A percentile compares a stretch with the other conserved stretches of the same genome.
phyloP scores from a whole-genome alignment of 2,888 invertebrate species.

The Tipula vernalis region DNA sequence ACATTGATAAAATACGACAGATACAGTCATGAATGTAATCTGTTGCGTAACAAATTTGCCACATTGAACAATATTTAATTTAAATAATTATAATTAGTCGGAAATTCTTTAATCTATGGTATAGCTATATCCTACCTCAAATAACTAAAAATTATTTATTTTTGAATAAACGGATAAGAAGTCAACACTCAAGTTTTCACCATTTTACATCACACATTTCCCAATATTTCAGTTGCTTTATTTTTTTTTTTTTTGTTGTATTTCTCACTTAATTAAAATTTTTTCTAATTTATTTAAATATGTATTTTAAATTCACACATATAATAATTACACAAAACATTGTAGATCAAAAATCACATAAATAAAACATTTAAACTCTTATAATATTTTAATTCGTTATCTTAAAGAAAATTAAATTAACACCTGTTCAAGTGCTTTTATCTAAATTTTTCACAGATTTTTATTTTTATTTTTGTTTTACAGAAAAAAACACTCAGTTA shows the following conservation, averaged over 20 bases:
- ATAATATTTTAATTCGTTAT: not conserved
- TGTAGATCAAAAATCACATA: not conserved
- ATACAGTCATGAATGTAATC: not conserved
- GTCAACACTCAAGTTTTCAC: not conserved
- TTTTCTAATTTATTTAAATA: not conserved
- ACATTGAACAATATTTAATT: not conserved
- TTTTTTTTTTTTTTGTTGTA: not conserved
- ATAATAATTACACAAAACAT: not conserved
- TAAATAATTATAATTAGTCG: not conserved
- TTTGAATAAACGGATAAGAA: not conserved
- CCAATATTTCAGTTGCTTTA: not conserved
- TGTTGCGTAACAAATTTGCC: not conserved
- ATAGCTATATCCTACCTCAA: not conserved
- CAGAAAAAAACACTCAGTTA: not conserved
- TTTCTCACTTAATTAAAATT: not conserved
- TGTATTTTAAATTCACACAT: not conserved
- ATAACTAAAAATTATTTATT: not conserved
- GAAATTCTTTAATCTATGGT: not conserved
- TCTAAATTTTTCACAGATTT: not conserved
- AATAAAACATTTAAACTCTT: not conserved
- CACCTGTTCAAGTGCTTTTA: not conserved
- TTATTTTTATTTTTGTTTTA: not conserved
- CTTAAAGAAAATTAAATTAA: not conserved
- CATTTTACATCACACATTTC: not conserved
- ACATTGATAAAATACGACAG: not conserved